Conservation (phyloP, 2,888 invertebrate genomes). For the Bugulina stolonifera region DNA sequence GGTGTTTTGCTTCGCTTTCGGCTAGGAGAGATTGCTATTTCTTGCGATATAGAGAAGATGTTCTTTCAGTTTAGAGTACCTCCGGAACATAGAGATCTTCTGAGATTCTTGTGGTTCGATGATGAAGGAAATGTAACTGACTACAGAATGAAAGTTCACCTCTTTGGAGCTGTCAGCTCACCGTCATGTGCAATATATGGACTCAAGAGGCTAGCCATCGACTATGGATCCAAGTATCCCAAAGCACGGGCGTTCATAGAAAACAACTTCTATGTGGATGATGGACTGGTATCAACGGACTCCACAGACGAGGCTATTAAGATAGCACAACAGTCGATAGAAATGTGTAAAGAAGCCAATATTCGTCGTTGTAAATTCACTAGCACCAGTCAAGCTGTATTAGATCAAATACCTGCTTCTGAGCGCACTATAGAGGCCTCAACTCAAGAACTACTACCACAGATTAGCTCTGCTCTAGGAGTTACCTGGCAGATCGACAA, state of each 20-base stretch:
- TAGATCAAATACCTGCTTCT: background rate
- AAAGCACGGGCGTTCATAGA: background rate
- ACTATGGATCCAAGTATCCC: background rate
- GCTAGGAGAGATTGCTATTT: conserved; percentile 27
- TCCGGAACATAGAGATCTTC: conserved; percentile 25
- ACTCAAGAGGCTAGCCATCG: background rate
- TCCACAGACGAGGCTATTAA: background rate
- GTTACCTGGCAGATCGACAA: background rate
- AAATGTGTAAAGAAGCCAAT: background rate
- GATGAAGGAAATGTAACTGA: conserved; percentile 6
- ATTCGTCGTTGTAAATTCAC: background rate
- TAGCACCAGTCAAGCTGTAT: background rate
- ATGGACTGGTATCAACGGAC: background rate
- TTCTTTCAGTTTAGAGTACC: conserved; percentile 28
- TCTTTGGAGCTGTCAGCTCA: conserved; percentile 24
- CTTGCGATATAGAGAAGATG: conserved; percentile 28
- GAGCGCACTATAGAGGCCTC: background rate
- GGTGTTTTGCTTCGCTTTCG: conserved; percentile 29
- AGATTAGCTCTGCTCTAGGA: background rate
- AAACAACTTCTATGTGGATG: conserved; percentile 7
- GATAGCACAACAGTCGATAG: background rate
- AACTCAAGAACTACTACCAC: background rate
- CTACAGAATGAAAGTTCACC: conserved; percentile 27
- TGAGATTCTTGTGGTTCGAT: conserved; percentile 27
- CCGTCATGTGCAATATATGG: conserved; percentile 27